Evolutionary conservation across 2,797 vertebrate genomes (phyloP), one percentile per base, ranked within the genome.

Genomic region (Euphonia xanthogaster): DNA sequence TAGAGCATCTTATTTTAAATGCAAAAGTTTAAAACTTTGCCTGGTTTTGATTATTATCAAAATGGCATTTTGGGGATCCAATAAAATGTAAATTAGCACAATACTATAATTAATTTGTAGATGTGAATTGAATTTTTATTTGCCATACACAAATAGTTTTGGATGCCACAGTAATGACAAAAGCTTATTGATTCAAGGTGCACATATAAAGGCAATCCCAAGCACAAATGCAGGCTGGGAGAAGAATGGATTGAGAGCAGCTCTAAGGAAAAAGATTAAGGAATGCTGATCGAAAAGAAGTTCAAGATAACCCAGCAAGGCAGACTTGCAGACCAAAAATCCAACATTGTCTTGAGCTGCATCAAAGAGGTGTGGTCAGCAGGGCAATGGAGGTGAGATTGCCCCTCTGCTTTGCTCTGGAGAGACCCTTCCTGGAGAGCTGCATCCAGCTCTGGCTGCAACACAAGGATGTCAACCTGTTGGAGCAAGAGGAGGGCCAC

Each of bases 81-180:
- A 44, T 30, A 44, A 79, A 68, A 53, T 13, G 3, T 8, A 58
- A 66, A 67, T 19, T 40, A 61, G 12, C 13, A 72, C 5, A 79
- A 37, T 40, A 7, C 0, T 62, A 44, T 8, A 71, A 9, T 2
- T 65, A 65, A 48, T 66, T 62, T 77, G 2, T 42, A 33, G 42
- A 23, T 1, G 4, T 10, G n/a, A 78, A 14, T 21, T 51, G 11
- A 45, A 25, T 42, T 75, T 39, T 78, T 86, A 65, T 85, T 81
- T 94, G 14, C 20, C 76, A 90, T 83, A 85, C 77, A 76, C 27
- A 47, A 77, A 78, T 76, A 51, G 33, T 35, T 94, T 90, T 95
- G 44, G 51, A 63, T 83, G 88, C 86, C 71, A 75, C 55, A 42
- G 33, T 90, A 86, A 88, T 87, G 50, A 73, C 55, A 88, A 25